Evolutionary conservation across 1,140 invertebrate genomes (phyloP).

Genomic region (Aphelenchoides avenae): DNA sequence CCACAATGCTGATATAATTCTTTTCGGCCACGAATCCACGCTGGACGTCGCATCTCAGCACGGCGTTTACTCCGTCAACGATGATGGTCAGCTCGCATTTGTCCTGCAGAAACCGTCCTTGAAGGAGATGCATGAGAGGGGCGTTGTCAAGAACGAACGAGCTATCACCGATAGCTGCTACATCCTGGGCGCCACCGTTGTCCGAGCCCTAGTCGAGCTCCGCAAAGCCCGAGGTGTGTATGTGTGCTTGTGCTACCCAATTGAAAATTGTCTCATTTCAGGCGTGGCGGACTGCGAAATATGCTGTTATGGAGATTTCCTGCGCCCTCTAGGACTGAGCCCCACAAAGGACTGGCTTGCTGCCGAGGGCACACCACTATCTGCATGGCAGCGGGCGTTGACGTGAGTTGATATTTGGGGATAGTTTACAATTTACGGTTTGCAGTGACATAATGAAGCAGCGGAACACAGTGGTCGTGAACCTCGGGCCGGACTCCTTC

Average conservation of each 20-base stretch:
- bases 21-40: slow-evolving; percentile 1
- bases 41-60: not conserved
- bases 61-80: slow-evolving; percentile 2
- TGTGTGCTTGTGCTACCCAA: not conserved
- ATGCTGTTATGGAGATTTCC: slow-evolving; percentile 8
- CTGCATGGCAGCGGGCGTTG: slow-evolving; percentile 1
- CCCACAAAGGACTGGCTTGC: not conserved
- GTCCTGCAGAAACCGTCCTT: slow-evolving; percentile 3
- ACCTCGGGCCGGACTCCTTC: slow-evolving; percentile 2
- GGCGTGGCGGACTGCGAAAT: not conserved
- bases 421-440: not conserved
- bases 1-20: not conserved
- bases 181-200: too few species aligned
- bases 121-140: not conserved
- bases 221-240: not conserved
- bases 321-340: not conserved
- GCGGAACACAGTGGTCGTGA: not conserved
- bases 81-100: not conserved
- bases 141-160: not conserved
- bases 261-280: slow-evolving; percentile 1
- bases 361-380: not conserved
- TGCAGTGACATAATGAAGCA: not conserved
- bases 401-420: not conserved
- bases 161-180: too few species aligned
- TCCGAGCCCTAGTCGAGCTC: too few species aligned